Evolutionary conservation across 2,797 vertebrate species (phyloP).

Genomic region (Sebastes miniatus): DNA sequence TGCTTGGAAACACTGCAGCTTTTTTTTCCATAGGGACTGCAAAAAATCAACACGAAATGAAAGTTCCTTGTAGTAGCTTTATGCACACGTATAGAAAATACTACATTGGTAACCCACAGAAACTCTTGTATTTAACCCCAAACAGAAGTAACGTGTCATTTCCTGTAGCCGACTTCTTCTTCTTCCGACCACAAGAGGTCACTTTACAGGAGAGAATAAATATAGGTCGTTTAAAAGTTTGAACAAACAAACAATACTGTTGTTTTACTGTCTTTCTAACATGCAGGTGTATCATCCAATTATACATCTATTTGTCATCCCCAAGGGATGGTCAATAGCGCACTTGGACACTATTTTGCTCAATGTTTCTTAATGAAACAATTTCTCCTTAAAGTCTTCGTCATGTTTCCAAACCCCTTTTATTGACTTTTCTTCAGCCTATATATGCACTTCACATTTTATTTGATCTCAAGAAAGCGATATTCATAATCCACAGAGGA

Average conservation of each 20-base stretch:
- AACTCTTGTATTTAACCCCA: not conserved
- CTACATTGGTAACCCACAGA: not conserved
- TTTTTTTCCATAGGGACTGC: not conserved
- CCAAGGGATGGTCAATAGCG: not conserved
- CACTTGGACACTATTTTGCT: no score
- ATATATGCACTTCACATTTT: not conserved
- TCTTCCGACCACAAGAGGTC: not conserved
- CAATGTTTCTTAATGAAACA: no score
- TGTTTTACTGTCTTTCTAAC: not conserved
- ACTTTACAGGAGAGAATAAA: not conserved
- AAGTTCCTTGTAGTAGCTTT: not conserved
- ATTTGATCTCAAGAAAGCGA: not conserved
- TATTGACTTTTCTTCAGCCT: not conserved
- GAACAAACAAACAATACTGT: not conserved
- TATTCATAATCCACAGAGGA: not conserved
- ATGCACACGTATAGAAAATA: not conserved
- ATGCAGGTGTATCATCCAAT: not conserved
- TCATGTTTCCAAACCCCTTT: not conserved
- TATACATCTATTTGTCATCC: not conserved
- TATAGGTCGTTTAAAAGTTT: not conserved
- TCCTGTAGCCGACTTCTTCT: not conserved
- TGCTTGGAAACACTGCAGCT: not conserved
- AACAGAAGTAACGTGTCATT: not conserved
- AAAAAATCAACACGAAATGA: not conserved
- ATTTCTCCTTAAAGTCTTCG: not conserved